Base-by-base conservation (phyloP, 2,888 invertebrate genomes). In the Oscheius sp. region DNA sequence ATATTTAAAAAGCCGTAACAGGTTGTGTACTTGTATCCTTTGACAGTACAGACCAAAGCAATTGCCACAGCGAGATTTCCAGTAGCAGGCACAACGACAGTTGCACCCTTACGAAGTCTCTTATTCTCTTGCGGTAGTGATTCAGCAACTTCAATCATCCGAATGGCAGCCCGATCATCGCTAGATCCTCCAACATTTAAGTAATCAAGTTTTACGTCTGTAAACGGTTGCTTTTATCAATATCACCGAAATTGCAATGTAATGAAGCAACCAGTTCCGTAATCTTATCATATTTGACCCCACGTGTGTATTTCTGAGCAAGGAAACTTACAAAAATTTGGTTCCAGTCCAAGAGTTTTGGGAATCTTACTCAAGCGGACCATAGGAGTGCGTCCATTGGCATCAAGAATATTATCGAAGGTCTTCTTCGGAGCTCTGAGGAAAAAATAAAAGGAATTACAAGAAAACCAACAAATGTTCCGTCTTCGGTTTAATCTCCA, bases 191-290 rank as follows among this genome's bases (percentile, higher is more conserved):
- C 96, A 49, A 97, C 94, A 88, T 95, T 98, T 83, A 96, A 89
- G 87, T 91, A 98, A 88, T 98, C 98, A 87, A 96, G 96, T 90
- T 98, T 98, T 61, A 91, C 97, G 89, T 93, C 95, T 96, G 86
- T 72, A 88, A 75, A n/a, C 20, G 17, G 9, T 54, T 12, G 33
- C 33, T 17, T 20, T 32, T 54, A 33, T 54, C 54, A n/a, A 33
- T 5, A 22, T 54, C 54, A 54, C 26, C 41, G 28, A 30, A 9
- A 24, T 14, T 22, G 36, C 33, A n/a, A 22, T 24, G n/a, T n/a
- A 50, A 50, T 30, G 30, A 6, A 20, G 41, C 38, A 44, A 59
- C 59, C 59, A 44, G 59, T 59, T 59, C 59, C 28, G 26, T 20
- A 26, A 41, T 44, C 59, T 59, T 59, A 59, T 59, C 59, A 41